Conservation (phyloP, 2,113 vertebrate species). For the Ctenomys sociabilis region DNA sequence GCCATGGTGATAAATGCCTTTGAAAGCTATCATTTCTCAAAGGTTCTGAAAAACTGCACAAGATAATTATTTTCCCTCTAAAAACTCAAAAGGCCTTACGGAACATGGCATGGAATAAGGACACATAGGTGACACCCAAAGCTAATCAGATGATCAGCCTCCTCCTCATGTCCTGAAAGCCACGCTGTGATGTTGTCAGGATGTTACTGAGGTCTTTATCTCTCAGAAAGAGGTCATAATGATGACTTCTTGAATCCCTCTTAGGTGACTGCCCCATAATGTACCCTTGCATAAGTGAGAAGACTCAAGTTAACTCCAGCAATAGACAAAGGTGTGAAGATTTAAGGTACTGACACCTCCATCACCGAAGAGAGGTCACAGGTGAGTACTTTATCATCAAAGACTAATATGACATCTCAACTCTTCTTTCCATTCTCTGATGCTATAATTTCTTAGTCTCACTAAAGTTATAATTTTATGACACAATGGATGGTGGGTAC, state of each 20-base stretch:
- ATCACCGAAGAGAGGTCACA: not conserved
- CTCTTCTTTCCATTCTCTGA: constrained; percentile 4
- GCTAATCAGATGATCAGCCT: not conserved
- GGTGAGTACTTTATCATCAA: not conserved
- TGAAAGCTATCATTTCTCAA: not conserved
- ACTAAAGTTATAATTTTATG: not conserved
- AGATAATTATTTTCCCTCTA: constrained; percentile 20
- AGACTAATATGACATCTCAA: not conserved
- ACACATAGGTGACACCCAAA: not conserved
- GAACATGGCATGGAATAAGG: not conserved
- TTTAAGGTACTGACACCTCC: not conserved
- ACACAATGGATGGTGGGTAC: not conserved
- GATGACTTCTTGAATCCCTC: not conserved
- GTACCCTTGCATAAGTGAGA: not conserved
- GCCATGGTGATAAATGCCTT: not conserved
- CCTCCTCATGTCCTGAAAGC: constrained; percentile 5
- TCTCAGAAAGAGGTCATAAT: not conserved
- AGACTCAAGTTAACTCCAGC: constrained; percentile 1
- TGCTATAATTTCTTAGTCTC: not conserved
- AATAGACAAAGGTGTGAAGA: not conserved
- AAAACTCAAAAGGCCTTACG: not conserved
- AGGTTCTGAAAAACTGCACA: not conserved
- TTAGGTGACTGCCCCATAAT: not conserved
- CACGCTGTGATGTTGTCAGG: not conserved
- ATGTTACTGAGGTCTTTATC: not conserved